Evolutionary conservation across 2,113 vertebrate species (phyloP).

Genomic region (Malurus cyaneus): DNA sequence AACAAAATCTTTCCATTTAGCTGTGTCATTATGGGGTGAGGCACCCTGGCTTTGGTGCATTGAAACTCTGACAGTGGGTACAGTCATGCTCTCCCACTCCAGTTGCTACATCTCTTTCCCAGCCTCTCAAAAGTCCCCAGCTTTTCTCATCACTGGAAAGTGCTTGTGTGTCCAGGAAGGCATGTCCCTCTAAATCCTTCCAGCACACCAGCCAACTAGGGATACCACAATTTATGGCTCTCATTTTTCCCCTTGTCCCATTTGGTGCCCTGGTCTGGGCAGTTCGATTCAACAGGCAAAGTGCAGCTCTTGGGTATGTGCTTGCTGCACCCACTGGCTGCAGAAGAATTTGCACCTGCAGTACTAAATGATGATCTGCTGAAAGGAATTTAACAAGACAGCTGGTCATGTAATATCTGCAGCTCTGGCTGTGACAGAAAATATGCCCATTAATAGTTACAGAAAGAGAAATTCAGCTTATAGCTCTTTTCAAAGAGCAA

Average conservation of each 20-base stretch:
- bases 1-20: conserved; percentile 63
- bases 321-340: not conserved
- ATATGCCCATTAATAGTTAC: not conserved
- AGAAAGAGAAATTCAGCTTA: not conserved
- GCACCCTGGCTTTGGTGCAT: conserved; percentile 46
- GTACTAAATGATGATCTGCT: not conserved
- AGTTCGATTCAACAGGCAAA: not conserved
- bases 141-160: not conserved
- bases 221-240: rapidly evolving
- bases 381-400: not conserved
- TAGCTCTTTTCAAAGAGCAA: not conserved
- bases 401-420: not conserved
- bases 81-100: conserved; percentile 53
- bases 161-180: not conserved
- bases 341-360: not conserved
- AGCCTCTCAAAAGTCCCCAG: not conserved
- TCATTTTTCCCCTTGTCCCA: not conserved
- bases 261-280: not conserved
- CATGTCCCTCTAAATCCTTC: not conserved
- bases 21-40: conserved; percentile 65
- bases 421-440: not conserved
- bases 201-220: rapidly evolving
- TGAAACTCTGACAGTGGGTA: conserved; percentile 64
- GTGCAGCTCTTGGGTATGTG: not conserved
- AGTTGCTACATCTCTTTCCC: conserved; percentile 38